These are phyloP conservation scores for Channa striata DNA, from an alignment of 2,797 vertebrate genomes.

Conservation along the genomic window DNA sequence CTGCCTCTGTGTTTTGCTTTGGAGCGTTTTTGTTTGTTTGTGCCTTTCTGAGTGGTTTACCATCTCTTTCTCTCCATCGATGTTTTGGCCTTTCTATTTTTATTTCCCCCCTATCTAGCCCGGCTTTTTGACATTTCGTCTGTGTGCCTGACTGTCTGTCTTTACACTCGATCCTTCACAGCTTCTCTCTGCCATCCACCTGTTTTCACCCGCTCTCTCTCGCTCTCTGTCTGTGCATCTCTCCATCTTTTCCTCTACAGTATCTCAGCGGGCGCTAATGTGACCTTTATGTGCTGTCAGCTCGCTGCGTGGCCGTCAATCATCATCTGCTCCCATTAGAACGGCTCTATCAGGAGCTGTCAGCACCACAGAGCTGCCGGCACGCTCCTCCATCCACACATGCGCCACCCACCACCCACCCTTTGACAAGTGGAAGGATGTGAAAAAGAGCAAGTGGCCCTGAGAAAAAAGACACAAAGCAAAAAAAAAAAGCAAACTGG, in stretches of 20 bases:
- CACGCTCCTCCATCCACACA: conserved; percentile 15
- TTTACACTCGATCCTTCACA: conserved; percentile 20
- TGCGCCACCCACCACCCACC: conserved; percentile 25
- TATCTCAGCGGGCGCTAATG: conserved; percentile 71
- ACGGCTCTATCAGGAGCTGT: conserved; percentile 77
- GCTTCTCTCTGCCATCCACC: conserved; percentile 18
- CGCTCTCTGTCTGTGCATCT: conserved; percentile 12
- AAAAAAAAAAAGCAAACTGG: conserved; percentile 1
- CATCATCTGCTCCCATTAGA: conserved; percentile 77
- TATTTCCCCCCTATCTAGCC: conserved; percentile 12
- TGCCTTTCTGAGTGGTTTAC: conserved; percentile 23
- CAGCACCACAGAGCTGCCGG: conserved; percentile 46
- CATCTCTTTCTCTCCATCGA: conserved; percentile 1
- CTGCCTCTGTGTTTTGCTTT: background rate
- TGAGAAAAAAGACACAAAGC: background rate
- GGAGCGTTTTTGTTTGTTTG: background rate
- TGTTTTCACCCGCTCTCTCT: conserved; percentile 14
- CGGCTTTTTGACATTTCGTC: conserved; percentile 58
- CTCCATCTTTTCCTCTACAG: conserved; percentile 35
- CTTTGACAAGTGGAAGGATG: conserved; percentile 9
- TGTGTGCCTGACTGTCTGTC: conserved; percentile 37
- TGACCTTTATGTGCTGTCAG: conserved; percentile 82
- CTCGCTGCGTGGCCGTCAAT: conserved; percentile 73
- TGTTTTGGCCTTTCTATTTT: conserved; percentile 33
- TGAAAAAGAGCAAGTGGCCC: background rate